Evolutionary conservation across 2,797 vertebrate genomes (phyloP), one percentile per base, ranked within the genome.

Genomic region (Periophthalmus magnuspinnatus): DNA sequence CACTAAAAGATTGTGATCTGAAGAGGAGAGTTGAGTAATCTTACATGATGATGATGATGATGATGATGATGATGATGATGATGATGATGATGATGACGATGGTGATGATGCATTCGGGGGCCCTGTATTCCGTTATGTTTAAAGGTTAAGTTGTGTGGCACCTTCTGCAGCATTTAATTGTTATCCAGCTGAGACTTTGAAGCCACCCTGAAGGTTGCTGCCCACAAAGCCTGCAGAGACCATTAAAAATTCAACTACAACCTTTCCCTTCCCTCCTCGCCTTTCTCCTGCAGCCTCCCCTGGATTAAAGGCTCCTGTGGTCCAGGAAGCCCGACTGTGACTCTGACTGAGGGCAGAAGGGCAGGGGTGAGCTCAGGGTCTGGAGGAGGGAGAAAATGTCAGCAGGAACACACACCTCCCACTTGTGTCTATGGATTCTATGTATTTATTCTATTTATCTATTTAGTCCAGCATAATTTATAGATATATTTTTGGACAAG

Each of bases 241-340:
- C 86, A 91, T 92, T 41, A 93, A 92, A 91, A 81, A 93, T 93
- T 88, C 84, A 92, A 70, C 67, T 74, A 14, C 75, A 83, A 90
- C 90, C 90, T 91, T 92, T 87, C 54, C 72, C 72, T 56, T 66
- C 24, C 71, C 74, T 68, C 33, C 55, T 76, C 21, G 7, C 76
- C 65, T 75, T 72, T 72, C 67, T 77, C 69, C 70, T 22, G 10
- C 78, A 70, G 68, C 64, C 77, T 77, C 60, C 67, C 32, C 70
- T 65, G 73, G 76, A 83, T 80, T 78, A 81, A 74, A 80, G 34
- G 5, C 77, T 76, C 86, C 87, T 33, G 65, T 76, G 79, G 88
- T 64, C 76, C 84, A 85, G 83, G 85, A 85, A 80, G 78, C 76
- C 62, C 52, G 60, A 54, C 71, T 78, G 78, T 71, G 74, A 72